These are phyloP conservation scores for Heliopora coerulea DNA, from an alignment of 92 coral and sea anemone genomes.

Conservation along the genomic window DNA sequence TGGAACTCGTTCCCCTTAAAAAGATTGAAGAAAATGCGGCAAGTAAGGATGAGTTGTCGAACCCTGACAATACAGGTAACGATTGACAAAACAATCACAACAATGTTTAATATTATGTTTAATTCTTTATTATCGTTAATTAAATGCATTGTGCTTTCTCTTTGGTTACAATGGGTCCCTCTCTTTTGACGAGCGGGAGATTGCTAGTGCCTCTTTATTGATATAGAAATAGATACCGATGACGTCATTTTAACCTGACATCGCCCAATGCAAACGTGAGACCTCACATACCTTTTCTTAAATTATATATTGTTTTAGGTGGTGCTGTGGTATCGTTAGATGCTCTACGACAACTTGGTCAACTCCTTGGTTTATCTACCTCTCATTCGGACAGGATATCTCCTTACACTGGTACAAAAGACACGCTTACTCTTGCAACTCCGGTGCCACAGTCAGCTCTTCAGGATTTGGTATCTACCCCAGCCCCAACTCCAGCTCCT, in stretches of 20 bases:
- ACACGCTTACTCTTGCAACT: slow-evolving; percentile 36
- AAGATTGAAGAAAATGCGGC: slow-evolving; percentile 22
- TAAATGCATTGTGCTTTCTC: too few relatives aligned
- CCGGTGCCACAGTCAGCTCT: slow-evolving; percentile 7
- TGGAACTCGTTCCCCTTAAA: slow-evolving; percentile 10
- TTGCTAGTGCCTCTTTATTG: too few relatives aligned
- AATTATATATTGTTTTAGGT: slow-evolving; percentile 1
- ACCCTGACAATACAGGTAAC: background rate
- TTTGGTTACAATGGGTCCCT: too few relatives aligned
- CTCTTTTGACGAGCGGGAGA: too few relatives aligned
- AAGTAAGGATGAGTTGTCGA: slow-evolving; percentile 19
- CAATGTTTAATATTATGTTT: too few relatives aligned
- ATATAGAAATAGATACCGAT: too few relatives aligned
- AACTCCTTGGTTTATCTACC: slow-evolving; percentile 28
- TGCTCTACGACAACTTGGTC: slow-evolving; percentile 35
- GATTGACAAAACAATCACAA: background rate
- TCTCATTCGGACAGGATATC: slow-evolving; percentile 7
- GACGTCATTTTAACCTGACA: too few relatives aligned
- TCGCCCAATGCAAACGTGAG: too few relatives aligned
- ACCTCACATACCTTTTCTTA: background rate
- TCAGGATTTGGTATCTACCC: background rate
- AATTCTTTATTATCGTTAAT: too few relatives aligned
- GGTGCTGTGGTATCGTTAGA: slow-evolving; percentile 38
- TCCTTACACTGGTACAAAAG: slow-evolving; percentile 35
- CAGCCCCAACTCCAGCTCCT: background rate